Evolutionary conservation across 2,113 vertebrate genomes (phyloP), one percentile per base, ranked within the genome.

Genomic region (Struthidea cinerea): DNA sequence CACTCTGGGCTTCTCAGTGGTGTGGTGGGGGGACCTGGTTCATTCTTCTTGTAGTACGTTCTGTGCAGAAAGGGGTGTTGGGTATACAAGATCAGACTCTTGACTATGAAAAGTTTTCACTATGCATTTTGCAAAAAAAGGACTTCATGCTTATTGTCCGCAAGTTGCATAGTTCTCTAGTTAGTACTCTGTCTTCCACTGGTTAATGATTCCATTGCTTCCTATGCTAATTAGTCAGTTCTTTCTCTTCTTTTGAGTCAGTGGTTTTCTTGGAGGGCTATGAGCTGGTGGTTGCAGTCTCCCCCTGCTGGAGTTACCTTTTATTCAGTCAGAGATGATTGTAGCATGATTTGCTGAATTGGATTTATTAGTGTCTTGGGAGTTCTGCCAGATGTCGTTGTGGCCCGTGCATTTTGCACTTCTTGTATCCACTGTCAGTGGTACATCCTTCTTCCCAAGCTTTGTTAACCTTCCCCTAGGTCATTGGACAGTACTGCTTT

Each of bases 301-400:
- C 44, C 7, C 26, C 7, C 6, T 46, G 5, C 26, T 1, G 0
- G 10, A 35, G 4, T 26, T 50, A 32, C 20, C 13, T 67, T 42
- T 52, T 27, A 19, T 28, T 3, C 14, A 37, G 2, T 37, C 46
- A 42, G 16, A 67, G 19, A 10, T 44, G 16, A 27, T 15, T 42
- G 14, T 44, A 35, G 14, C 21, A 35, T 7, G n/a, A 1, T 17
- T 44, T 37, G 33, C 32, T 44, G 33, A 52, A 44, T 16, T 44
- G 9, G 11, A 22, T 60, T 52, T 52, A 23, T 33, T 37, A 23
- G 22, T 27, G 13, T 35, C 27, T 33, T 68, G 22, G 27, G 27
- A 52, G 8, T 59, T 52, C 37, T 68, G 37, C 18, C 27, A 16
- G 18, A 33, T 37, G 22, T 28, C 9, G 27, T 27, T 33, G 73